These are phyloP conservation scores for Oryzaephilus surinamensis DNA, from an alignment of 1,140 invertebrate species.

Conservation along the genomic window DNA sequence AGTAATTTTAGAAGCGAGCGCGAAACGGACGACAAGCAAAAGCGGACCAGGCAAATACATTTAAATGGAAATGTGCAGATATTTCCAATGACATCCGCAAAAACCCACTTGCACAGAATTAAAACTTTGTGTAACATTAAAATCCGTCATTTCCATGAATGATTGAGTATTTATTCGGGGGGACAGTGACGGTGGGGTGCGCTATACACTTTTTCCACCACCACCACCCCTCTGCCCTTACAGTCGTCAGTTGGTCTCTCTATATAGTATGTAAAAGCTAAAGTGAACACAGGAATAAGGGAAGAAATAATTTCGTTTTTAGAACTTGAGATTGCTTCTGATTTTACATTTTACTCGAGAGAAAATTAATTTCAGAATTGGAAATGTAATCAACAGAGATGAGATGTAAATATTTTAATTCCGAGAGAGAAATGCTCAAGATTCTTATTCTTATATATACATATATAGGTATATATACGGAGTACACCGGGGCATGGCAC, in stretches of 20 bases:
- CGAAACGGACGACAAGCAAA: constrained; percentile 7
- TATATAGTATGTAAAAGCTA: too few species aligned
- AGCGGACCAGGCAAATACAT: constrained; percentile 28
- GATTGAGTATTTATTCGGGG: constrained; percentile 35
- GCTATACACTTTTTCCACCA: too few species aligned
- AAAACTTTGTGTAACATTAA: constrained; percentile 36
- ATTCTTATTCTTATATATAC: too few species aligned
- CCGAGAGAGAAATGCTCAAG: constrained; percentile 17
- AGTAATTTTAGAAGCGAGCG: constrained; percentile 21
- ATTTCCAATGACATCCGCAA: constrained; percentile 31
- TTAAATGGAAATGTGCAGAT: constrained; percentile 35
- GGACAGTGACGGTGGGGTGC: too few species aligned
- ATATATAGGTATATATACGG: too few species aligned
- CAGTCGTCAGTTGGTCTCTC: too few species aligned
- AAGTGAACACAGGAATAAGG: constrained; percentile 22
- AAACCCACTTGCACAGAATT: constrained; percentile 24
- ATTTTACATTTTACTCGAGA: constrained; percentile 29
- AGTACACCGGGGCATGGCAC: too few species aligned
- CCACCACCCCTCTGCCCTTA: background rate
- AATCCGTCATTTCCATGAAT: constrained; percentile 36
- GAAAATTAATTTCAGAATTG: constrained; percentile 33
- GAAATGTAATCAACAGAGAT: constrained; percentile 31
- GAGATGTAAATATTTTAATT: constrained; percentile 33
- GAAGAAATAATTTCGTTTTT: constrained; percentile 34
- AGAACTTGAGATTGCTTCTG: constrained; percentile 27